Evolutionary conservation across 2,797 vertebrate genomes (phyloP), one percentile per base, ranked within the genome.

Genomic region (Zenarchopterus dispar): DNA sequence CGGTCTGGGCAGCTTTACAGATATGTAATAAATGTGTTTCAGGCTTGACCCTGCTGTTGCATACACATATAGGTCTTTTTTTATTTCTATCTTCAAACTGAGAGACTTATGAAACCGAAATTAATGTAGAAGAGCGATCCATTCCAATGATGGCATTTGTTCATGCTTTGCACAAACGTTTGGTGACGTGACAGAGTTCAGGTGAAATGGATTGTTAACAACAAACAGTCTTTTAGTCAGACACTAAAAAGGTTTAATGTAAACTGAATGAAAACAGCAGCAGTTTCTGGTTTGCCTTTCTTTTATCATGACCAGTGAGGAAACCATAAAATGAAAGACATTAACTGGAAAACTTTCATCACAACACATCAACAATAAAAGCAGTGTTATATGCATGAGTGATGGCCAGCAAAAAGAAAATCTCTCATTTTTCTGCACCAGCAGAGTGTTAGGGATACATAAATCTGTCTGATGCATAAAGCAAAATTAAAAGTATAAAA

Each of bases 1-100:
- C 67, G 53, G 18, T 65, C 46, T 61, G 52, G 75, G 56, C 61
- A 63, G 28, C 31, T 73, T 56, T 36, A 71, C 70, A 71, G 47
- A 71, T 78, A 67, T 16, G 26, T 63, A 62, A 70, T 61, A 66
- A 63, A 52, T 65, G 70, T 70, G 62, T 67, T 53, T 2, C 23
- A 65, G 68, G 46, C 67, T 63, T 49, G 5, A 51, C 47, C 54
- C 28, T 22, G n/a, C 43, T 7, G 52, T 39, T n/a, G 16, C 18
- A 33, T 8, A 17, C 31, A 6, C 36, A 39, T 5, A 15, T 1
- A 39, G 47, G 17, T 41, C 19, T 24, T 22, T 56, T 42, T 66
- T 17, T 39, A 45, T 26, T 33, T 53, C 26, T 13, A 51, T 54
- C 65, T 56, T 71, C 6, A 57, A 44, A 47, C 31, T 43, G 13